These are phyloP conservation scores for Drosophila rufa DNA, from an alignment of 1,140 invertebrate species.

Conservation along the genomic window DNA sequence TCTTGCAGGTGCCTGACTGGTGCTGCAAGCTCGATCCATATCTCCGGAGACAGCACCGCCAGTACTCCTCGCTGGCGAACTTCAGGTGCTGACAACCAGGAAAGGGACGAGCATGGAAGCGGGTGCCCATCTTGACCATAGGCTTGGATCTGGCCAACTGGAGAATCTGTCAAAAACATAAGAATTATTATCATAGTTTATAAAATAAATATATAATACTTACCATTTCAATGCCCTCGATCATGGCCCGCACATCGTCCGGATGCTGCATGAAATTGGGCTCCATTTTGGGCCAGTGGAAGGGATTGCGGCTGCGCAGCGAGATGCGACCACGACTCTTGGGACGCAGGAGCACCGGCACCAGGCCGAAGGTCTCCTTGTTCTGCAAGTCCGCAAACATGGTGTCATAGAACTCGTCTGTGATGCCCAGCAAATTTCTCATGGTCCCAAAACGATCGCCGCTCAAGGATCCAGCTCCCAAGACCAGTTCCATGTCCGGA, in stretches of 20 bases:
- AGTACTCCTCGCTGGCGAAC: slow-evolving; percentile 90
- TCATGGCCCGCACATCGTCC: slow-evolving; percentile 89
- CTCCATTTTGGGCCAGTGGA: slow-evolving; percentile 90
- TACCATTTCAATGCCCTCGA: slow-evolving; percentile 91
- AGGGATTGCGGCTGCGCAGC: slow-evolving; percentile 89
- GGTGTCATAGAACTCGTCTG: slow-evolving; percentile 87
- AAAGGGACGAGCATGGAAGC: slow-evolving; percentile 88
- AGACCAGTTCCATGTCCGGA: slow-evolving; percentile 92
- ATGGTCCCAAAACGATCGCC: slow-evolving; percentile 90
- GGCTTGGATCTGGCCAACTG: slow-evolving; percentile 87
- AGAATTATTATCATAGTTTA: neutral
- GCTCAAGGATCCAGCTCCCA: slow-evolving; percentile 90
- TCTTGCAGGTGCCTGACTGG: slow-evolving; percentile 91
- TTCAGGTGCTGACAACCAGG: slow-evolving; percentile 88
- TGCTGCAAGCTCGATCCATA: slow-evolving; percentile 91
- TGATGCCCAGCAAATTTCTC: slow-evolving; percentile 88
- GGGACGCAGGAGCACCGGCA: slow-evolving; percentile 90
- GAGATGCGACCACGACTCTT: slow-evolving; percentile 90
- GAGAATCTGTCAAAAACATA: slow-evolving; percentile 85
- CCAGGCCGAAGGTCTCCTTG: slow-evolving; percentile 88
- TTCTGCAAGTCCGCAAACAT: slow-evolving; percentile 86
- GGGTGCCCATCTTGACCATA: slow-evolving; percentile 88
- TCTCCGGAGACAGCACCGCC: slow-evolving; percentile 90
- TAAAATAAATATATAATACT: too few species aligned
- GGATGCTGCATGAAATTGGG: slow-evolving; percentile 91